Conservation (phyloP, 2,888 invertebrate species). For the Parnassius apollo region DNA sequence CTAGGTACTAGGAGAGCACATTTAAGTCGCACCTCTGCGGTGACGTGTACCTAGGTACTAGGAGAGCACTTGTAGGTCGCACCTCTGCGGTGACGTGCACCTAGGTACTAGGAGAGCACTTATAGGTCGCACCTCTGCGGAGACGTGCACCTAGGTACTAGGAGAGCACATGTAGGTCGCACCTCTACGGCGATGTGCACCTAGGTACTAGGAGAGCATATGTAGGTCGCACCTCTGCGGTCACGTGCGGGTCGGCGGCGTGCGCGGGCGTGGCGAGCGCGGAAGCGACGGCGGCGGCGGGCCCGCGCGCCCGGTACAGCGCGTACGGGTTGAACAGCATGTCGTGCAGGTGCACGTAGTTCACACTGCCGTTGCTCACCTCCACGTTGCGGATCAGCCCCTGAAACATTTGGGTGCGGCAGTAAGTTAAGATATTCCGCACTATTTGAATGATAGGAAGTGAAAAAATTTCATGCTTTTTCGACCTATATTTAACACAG, state of each 20-base stretch:
- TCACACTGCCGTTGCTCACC: conserved; percentile 73
- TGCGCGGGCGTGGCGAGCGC: conserved; percentile 85
- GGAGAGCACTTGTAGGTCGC: no score
- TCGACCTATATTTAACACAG: no score
- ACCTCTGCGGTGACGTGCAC: conserved; percentile 82
- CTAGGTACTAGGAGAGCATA: no score
- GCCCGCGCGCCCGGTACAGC: conserved; percentile 82
- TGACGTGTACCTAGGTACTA: conserved; percentile 65
- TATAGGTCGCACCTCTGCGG: conserved; percentile 67
- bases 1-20: no score
- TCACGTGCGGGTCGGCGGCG: conserved; percentile 82
- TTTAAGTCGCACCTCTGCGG: conserved; percentile 66
- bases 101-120: no score
- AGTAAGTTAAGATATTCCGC: no score
- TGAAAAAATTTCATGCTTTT: no score
- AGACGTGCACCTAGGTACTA: conserved; percentile 65
- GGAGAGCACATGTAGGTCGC: no score
- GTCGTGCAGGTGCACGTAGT: conserved; percentile 87
- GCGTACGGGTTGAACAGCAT: conserved; percentile 91
- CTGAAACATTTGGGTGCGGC: conserved; percentile 51
- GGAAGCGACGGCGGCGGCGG: conserved; percentile 82
- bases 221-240: conserved; percentile 67
- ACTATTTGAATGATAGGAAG: no score
- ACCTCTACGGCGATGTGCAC: conserved; percentile 79
- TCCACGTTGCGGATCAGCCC: conserved; percentile 86